phyloP scores from a whole-genome alignment of 2,797 vertebrate genomes.

The Peromyscus aztecus region DNA sequence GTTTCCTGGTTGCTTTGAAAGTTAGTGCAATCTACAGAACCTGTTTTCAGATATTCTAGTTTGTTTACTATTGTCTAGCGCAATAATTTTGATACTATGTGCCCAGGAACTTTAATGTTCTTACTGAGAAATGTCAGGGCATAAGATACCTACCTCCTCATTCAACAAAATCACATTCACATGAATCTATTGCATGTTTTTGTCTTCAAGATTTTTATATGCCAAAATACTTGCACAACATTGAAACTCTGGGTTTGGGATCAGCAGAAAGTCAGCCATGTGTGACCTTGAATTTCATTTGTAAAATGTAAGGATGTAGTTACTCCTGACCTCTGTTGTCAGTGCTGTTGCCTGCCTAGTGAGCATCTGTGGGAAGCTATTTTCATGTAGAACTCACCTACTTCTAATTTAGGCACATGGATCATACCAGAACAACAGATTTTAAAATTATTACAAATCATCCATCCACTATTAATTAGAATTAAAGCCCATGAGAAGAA shows the following conservation, averaged over 20 bases:
- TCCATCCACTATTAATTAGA: neutral
- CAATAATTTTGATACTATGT: neutral
- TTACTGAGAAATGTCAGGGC: neutral
- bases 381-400: neutral
- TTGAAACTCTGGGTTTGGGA: neutral
- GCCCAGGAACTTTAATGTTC: neutral
- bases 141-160: neutral
- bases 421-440: neutral
- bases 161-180: neutral
- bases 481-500: neutral
- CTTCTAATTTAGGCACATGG: neutral
- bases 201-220: constrained; percentile 13
- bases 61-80: neutral
- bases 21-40: neutral
- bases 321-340: neutral
- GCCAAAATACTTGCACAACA: neutral
- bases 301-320: neutral
- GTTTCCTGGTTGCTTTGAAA: neutral
- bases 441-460: neutral
- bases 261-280: neutral
- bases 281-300: neutral
- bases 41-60: neutral
- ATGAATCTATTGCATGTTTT: neutral
- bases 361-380: neutral
- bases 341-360: neutral